phyloP scores from a whole-genome alignment of 2,113 vertebrate species.

The Phyllostomus discolor region DNA sequence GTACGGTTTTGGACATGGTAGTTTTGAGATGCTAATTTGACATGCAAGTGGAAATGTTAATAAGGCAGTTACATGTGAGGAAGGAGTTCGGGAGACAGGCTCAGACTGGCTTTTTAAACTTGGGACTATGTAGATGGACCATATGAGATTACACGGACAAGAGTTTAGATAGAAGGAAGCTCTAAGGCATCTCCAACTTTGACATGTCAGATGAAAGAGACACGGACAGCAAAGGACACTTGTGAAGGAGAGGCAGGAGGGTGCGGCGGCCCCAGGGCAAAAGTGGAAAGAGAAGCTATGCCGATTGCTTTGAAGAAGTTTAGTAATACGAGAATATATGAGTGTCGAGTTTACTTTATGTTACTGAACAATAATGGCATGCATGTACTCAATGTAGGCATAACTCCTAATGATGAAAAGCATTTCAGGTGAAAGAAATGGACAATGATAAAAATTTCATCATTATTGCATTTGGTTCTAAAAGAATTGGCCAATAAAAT shows the following conservation, averaged over 20 bases:
- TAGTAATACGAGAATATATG: neutral
- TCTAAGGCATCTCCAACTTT: neutral
- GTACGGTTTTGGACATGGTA: neutral
- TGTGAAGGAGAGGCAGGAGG: neutral
- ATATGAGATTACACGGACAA: neutral
- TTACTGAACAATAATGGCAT: neutral
- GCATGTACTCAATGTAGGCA: neutral
- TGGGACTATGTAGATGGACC: neutral
- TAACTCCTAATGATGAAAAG: neutral
- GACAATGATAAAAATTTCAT: neutral
- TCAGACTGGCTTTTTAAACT: neutral
- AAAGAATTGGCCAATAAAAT: neutral
- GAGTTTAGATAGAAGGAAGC: neutral
- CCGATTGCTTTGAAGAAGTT: neutral
- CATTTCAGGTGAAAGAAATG: neutral
- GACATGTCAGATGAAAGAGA: neutral
- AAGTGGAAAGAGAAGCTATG: neutral
- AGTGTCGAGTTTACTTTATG: neutral
- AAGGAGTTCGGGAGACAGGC: neutral
- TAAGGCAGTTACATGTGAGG: neutral
- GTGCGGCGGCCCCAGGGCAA: neutral
- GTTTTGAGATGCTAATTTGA: neutral
- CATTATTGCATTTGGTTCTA: neutral
- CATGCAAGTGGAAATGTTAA: neutral
- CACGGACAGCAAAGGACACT: neutral